Evolutionary conservation across 2,797 vertebrate genomes (phyloP), one percentile per base, ranked within the genome.

Genomic region (Zonotrichia albicollis): DNA sequence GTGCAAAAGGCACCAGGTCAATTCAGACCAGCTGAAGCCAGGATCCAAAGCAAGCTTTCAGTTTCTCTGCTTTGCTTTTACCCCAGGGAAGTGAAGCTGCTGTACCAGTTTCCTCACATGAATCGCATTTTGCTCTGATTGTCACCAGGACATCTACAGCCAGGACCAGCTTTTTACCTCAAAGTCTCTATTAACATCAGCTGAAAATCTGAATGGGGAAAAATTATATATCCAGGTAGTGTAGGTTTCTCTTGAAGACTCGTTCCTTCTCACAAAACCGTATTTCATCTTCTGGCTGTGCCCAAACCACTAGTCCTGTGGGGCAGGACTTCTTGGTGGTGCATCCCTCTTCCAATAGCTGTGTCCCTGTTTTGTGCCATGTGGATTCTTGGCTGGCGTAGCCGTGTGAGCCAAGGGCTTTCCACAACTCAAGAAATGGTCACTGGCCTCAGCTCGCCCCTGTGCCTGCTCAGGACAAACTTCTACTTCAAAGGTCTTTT

Each of bases 331-430:
- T 85, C 22, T 57, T 79, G 62, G 19, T 45, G 54, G 29, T 72
- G 64, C 64, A 38, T 16, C 30, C 38, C 45, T 71, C 36, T 78
- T 71, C 57, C 62, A 46, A n/a, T 2, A 73, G 40, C 5, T 22
- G 15, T 51, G 45, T 62, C 46, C 87, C 70, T 43, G 45, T 45
- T 89, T 84, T 42, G 43, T 90, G 68, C 62, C 5, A 1, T 3
- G 0, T 4, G 20, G 26, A 27, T 70, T 30, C 73, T 80, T n/a
- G 21, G 32, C 32, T 84, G 19, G 1, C 1, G 0, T 0, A 51
- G 50, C 46, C 14, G 0, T 9, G 34, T 15, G 21, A 74, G 57
- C 61, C 85, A 71, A 87, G 57, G 11, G 36, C 42, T 84, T 81
- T 45, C 67, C 60, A 42, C 1, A 11, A 20, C 71, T 87, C 58